These are phyloP conservation scores for Pteronotus mesoamericanus DNA, from an alignment of 2,797 vertebrate species.

Conservation along the genomic window DNA sequence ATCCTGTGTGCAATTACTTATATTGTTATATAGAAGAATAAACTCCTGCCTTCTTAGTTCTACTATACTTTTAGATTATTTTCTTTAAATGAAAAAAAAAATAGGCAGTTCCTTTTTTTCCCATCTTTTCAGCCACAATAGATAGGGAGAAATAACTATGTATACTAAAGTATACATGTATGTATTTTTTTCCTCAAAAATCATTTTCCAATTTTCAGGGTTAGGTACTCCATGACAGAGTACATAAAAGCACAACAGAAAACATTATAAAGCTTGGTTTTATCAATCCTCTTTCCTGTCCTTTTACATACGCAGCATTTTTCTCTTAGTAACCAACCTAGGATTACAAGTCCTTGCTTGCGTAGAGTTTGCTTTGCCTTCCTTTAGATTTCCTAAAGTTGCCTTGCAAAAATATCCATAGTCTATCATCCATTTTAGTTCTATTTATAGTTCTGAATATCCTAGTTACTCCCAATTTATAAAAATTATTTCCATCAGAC, in stretches of 20 bases:
- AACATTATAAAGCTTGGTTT: not conserved
- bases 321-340: not conserved
- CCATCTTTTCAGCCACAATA: not conserved
- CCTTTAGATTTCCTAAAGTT: conserved; percentile 12
- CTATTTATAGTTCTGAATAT: not conserved
- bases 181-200: not conserved
- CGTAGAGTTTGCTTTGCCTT: not conserved
- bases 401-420: not conserved
- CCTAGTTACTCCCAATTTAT: not conserved
- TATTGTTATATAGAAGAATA: not conserved
- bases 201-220: not conserved
- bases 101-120: not conserved
- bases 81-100: conserved; percentile 25
- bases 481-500: not conserved
- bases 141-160: not conserved
- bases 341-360: not conserved
- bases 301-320: not conserved
- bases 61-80: not conserved
- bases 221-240: not conserved
- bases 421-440: not conserved
- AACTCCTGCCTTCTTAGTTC: not conserved
- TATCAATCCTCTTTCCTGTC: not conserved
- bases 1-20: not conserved
- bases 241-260: not conserved
- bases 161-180: not conserved